phyloP scores from a whole-genome alignment of 2,113 vertebrate genomes.

The Laticauda laticaudata region DNA sequence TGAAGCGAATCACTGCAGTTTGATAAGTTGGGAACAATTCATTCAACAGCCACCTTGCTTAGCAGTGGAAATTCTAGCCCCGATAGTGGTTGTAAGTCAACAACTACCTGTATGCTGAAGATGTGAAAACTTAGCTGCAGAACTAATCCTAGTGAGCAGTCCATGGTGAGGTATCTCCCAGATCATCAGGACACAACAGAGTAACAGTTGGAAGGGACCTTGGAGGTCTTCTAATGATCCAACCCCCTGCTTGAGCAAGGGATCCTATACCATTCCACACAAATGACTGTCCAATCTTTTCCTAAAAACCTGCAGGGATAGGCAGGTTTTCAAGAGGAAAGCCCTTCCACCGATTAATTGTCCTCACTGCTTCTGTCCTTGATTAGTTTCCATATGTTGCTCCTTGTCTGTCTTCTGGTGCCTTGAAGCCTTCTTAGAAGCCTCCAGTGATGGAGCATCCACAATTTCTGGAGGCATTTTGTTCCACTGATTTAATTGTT shows the following conservation, averaged over 20 bases:
- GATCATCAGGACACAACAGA: background rate
- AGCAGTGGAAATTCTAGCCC: no score
- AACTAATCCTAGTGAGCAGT: background rate
- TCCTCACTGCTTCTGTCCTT: background rate
- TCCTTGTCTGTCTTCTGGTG: background rate
- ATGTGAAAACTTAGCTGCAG: no score
- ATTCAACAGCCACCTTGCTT: no score
- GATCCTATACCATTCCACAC: no score
- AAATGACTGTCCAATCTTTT: no score
- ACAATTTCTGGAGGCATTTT: background rate
- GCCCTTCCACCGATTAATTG: no score
- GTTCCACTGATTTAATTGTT: background rate
- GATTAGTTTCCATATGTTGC: background rate
- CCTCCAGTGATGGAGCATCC: background rate
- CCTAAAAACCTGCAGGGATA: background rate
- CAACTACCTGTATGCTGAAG: no score
- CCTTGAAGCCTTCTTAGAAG: background rate
- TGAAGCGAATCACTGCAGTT: background rate
- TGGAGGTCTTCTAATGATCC: background rate
- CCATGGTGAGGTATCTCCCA: background rate
- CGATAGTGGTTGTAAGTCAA: no score
- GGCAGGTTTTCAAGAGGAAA: no score
- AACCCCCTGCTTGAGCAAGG: no score
- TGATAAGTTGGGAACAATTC: no score
- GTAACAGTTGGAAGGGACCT: background rate